A percentile compares a stretch with the other conserved stretches of the same genome.
These are phyloP conservation scores for Ovibos moschatus DNA, from an alignment of 2,113 vertebrate species.

Conservation along the genomic window DNA sequence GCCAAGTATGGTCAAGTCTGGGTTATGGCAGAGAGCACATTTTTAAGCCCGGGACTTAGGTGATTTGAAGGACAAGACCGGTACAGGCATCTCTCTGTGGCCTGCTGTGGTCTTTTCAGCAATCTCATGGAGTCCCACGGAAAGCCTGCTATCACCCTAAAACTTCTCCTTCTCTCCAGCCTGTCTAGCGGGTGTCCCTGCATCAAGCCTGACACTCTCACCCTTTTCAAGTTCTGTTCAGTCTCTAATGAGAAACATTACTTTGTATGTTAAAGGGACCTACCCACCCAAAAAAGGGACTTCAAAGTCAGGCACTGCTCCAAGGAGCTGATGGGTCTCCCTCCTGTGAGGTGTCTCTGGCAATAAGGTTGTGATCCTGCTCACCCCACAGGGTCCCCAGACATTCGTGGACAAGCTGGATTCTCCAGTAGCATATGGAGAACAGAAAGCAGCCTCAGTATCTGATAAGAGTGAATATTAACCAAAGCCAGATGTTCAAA, in stretches of 20 bases:
- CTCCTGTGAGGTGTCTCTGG: background rate
- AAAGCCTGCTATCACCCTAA: background rate
- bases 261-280: background rate
- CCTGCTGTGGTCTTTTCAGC: background rate
- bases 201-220: background rate
- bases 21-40: background rate
- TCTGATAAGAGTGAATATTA: background rate
- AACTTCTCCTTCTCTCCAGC: background rate
- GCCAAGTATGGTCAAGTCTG: background rate
- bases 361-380: background rate
- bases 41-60: background rate
- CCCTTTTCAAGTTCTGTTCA: background rate
- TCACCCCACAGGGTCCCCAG: background rate
- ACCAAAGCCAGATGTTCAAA: background rate
- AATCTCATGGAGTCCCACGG: background rate
- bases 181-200: background rate
- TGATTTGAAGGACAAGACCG: background rate
- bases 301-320: background rate
- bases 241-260: background rate
- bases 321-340: background rate
- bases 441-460: background rate
- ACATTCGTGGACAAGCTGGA: background rate
- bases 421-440: background rate
- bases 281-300: background rate
- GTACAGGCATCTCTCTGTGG: background rate